These are phyloP conservation scores for Acrossocheilus wenchowensis DNA, from an alignment of 2,797 vertebrate species.

Conservation along the genomic window DNA sequence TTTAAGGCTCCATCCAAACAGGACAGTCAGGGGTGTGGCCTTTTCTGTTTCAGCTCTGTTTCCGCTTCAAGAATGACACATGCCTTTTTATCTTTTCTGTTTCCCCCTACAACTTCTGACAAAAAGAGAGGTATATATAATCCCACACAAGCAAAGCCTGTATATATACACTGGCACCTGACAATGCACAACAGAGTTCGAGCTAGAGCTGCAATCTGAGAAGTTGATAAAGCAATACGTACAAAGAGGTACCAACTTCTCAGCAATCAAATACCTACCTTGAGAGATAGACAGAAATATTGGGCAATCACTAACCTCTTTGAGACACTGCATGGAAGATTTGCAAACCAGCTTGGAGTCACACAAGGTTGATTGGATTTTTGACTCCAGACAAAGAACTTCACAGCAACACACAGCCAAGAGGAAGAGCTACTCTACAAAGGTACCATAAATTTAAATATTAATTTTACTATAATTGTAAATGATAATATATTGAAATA, in stretches of 20 bases:
- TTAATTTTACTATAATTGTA: neutral
- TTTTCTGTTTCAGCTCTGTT: constrained; percentile 35
- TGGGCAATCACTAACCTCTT: neutral
- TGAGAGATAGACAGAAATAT: neutral
- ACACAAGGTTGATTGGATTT: constrained; percentile 20
- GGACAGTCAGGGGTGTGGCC: constrained; percentile 58
- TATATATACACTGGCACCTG: constrained; percentile 37
- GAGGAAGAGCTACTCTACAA: constrained; percentile 29
- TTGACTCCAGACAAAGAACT: constrained; percentile 14
- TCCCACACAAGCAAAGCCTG: constrained; percentile 31
- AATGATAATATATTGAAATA: neutral
- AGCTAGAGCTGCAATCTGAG: neutral
- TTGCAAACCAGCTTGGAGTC: constrained; percentile 30
- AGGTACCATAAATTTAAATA: constrained; percentile 1
- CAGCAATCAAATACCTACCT: neutral
- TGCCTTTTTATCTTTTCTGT: constrained; percentile 55
- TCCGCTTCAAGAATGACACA: constrained; percentile 54
- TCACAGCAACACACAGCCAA: neutral
- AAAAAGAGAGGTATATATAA: constrained; percentile 57
- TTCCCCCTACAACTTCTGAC: constrained; percentile 54
- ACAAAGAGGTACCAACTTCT: neutral
- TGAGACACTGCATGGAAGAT: constrained; percentile 43
- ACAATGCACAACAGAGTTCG: constrained; percentile 29
- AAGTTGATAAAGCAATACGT: constrained; percentile 16
- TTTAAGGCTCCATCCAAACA: constrained; percentile 58